Evolutionary conservation across 1,140 invertebrate species (phyloP).

Genomic region (Holcopasites calliopsidis): DNA sequence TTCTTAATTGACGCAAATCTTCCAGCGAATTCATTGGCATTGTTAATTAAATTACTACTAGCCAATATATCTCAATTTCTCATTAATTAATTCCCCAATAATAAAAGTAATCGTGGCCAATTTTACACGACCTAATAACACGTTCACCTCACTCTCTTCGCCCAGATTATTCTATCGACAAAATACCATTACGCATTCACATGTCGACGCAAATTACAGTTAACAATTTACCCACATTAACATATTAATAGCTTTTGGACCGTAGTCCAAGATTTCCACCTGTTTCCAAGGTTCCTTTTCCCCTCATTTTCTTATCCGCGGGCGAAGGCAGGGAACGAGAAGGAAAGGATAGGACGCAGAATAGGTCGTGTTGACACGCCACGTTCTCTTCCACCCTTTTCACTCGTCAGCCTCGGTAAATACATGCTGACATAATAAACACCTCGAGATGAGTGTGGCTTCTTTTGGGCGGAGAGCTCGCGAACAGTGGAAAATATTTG

Average conservation of each 20-base stretch:
- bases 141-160: too few species aligned
- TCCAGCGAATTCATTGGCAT: too few species aligned
- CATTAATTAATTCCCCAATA: too few species aligned
- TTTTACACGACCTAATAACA: too few species aligned
- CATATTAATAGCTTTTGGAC: background rate
- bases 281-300: background rate
- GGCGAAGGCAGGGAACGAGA: background rate
- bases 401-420: background rate
- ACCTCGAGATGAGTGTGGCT: slow-evolving; percentile 6
- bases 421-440: slow-evolving; percentile 18
- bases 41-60: too few species aligned
- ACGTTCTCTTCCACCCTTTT: background rate
- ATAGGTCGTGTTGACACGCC: background rate
- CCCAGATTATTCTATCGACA: background rate
- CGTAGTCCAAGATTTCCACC: background rate
- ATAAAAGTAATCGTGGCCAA: too few species aligned
- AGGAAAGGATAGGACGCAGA: background rate
- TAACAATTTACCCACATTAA: background rate
- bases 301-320: background rate
- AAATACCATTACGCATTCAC: background rate
- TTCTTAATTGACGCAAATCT: too few species aligned
- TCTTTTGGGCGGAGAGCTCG: background rate
- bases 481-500: background rate
- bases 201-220: background rate
- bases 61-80: too few species aligned